Evolutionary conservation across 2,113 vertebrate species (phyloP).

Genomic region (Struthidea cinerea): DNA sequence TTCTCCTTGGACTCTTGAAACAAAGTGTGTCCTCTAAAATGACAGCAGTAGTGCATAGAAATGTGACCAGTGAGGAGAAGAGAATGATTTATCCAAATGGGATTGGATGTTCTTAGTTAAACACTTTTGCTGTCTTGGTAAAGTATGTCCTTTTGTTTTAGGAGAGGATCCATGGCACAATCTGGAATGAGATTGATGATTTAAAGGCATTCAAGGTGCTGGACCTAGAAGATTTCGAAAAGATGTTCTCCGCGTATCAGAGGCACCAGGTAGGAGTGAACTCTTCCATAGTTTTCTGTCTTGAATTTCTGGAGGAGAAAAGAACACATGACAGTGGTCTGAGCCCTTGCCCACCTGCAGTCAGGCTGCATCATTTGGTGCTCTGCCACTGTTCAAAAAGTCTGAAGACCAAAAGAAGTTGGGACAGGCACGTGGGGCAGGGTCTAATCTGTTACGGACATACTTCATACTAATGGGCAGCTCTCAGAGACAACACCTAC

Average conservation of each 20-base stretch:
- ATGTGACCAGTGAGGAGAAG: neutral
- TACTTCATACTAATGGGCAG: neutral
- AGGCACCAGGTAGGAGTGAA: slow-evolving; percentile 80
- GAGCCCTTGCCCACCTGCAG: neutral
- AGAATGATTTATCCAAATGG: neutral
- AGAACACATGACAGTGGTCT: neutral
- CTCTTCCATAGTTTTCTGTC: neutral
- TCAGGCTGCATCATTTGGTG: neutral
- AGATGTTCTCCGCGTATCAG: slow-evolving; percentile 97
- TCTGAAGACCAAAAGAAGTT: neutral
- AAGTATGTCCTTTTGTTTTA: slow-evolving; percentile 37
- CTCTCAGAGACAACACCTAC: neutral
- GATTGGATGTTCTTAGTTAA: neutral
- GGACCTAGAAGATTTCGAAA: slow-evolving; percentile 94
- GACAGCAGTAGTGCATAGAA: neutral
- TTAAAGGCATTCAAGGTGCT: slow-evolving; percentile 86
- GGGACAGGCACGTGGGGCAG: neutral
- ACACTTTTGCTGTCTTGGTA: neutral
- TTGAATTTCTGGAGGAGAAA: neutral
- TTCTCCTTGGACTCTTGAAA: neutral
- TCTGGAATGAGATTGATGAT: slow-evolving; percentile 96
- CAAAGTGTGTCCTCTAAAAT: neutral
- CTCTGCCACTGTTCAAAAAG: neutral
- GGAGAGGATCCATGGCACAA: slow-evolving; percentile 89
- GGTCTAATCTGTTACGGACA: neutral